Percentiles rank a stretch among this genome's conserved stretches.
Evolutionary conservation across 1,140 invertebrate species (phyloP).

Genomic region (Drosophila nikananu): DNA sequence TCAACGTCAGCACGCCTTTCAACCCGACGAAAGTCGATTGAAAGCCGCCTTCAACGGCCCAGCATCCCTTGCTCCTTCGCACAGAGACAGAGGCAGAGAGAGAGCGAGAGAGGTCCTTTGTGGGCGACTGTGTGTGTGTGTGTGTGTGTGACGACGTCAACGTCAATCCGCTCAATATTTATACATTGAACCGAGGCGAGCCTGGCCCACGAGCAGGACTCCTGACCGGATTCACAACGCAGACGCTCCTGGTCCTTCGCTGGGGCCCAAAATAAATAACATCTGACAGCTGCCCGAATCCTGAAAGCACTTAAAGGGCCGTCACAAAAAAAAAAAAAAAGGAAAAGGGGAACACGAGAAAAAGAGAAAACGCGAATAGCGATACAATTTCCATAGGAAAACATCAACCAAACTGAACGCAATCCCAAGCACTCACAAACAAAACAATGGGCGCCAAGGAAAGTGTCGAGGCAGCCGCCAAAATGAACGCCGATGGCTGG

Average conservation of each 20-base stretch:
- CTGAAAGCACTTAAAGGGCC: constrained; percentile 36
- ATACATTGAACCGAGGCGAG: constrained; percentile 60
- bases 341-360: not conserved
- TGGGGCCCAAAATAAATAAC: constrained; percentile 81
- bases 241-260: constrained; percentile 62
- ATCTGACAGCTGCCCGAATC: constrained; percentile 79
- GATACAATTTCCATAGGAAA: constrained; percentile 41
- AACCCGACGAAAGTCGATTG: constrained; percentile 78
- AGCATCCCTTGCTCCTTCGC: constrained; percentile 57
- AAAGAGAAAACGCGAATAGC: constrained; percentile 62
- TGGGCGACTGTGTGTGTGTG: constrained; percentile 8
- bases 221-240: constrained; percentile 47
- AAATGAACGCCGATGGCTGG: constrained; percentile 91
- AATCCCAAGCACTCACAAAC: constrained; percentile 52
- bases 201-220: constrained; percentile 48
- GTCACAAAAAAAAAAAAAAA: constrained; percentile 3
- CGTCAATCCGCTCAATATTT: constrained; percentile 79
- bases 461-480: constrained; percentile 89
- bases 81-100: constrained; percentile 11
- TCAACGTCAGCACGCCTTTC: constrained; percentile 62
- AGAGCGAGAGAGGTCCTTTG: constrained; percentile 21
- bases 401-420: constrained; percentile 47
- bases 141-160: constrained; percentile 64
- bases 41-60: constrained; percentile 72
- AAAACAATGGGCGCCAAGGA: constrained; percentile 89